Base-by-base conservation (phyloP, 2,888 invertebrate genomes). In the Tenthredo distinguenda region DNA sequence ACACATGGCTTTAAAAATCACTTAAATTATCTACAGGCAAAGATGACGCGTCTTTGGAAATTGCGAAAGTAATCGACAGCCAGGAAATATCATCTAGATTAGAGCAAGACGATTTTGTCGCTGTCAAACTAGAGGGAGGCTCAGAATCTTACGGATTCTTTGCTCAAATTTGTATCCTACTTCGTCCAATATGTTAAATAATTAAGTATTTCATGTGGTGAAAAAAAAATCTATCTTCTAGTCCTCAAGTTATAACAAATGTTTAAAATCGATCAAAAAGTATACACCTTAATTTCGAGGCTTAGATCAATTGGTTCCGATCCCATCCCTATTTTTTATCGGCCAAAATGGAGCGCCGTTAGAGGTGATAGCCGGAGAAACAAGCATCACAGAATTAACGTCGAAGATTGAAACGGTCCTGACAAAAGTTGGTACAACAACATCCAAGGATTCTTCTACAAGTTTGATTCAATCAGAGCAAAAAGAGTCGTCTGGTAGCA, bases 311-410 rank as follows among this genome's bases (percentile, higher is more conserved):
- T 94, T 96, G 88, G 96, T 96, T 18, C 96, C 96, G 0, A 95
- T 97, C 7, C 98, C 98, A 0, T 98, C 98, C 0, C 93, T 97
- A 83, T 98, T 97, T 94, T 98, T 98, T 91, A 98, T 99, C 92
- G 98, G 97, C 0, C 95, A 96, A 84, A 96, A 96, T 91, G 98
- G 98, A 0, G 95, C 95, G 0, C 97, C 98, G 0, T 90, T 98
- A 84, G 98, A 98, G 92, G 96, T 98, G 84, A 95, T 98, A 18
- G 96, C 95, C 5, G 96, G 96, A 91, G 94, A 93, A 89, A 94
- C 96, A 2, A 94, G 95, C 37, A 93, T 95, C n/a, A 92, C 95
- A 0, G 96, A 96, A 87, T 94, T 98, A 84, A 94, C 95, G 0
- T 91, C 92, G 4, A 96, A 96, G 93, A 96, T 98, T 86, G 95